A percentile compares a stretch with the other conserved stretches of the same genome.
Evolutionary conservation across 2,888 invertebrate genomes (phyloP).

Genomic region (Oasisia sp.): DNA sequence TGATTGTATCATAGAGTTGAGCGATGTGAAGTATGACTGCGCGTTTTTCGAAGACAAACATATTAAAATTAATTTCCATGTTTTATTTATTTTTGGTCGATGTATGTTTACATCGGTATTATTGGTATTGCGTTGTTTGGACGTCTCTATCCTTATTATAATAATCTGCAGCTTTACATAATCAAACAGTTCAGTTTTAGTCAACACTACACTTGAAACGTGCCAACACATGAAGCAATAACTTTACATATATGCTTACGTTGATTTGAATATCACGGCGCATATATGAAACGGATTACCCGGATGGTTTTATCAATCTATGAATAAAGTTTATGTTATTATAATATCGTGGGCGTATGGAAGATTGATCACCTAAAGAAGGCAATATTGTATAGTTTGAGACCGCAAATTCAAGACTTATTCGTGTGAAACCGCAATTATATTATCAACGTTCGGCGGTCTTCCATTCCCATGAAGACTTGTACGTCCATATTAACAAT

Average conservation of each 20-base stretch:
- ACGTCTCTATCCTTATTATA: not conserved
- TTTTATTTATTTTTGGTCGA: not conserved
- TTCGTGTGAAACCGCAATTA: too few relatives aligned
- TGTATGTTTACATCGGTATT: not conserved
- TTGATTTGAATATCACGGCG: not conserved
- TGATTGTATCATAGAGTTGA: too few relatives aligned
- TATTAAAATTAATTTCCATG: not conserved
- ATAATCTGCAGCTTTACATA: not conserved
- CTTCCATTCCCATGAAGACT: too few relatives aligned
- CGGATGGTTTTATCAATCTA: not conserved
- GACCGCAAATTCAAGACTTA: too few relatives aligned
- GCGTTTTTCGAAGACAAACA: too few relatives aligned
- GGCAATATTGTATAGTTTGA: not conserved
- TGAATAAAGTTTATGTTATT: conserved; percentile 3
- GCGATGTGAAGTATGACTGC: too few relatives aligned
- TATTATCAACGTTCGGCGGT: too few relatives aligned
- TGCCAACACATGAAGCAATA: not conserved
- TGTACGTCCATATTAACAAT: too few relatives aligned
- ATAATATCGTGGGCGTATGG: not conserved
- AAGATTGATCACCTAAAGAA: not conserved
- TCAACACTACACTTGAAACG: not conserved
- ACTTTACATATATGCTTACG: not conserved
- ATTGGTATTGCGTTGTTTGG: not conserved
- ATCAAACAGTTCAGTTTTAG: not conserved
- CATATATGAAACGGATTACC: not conserved